A percentile compares a stretch with the other conserved stretches of the same genome.
phyloP scores from a whole-genome alignment of 92 coral and sea anemone genomes.

The Zoanthus gigantus region DNA sequence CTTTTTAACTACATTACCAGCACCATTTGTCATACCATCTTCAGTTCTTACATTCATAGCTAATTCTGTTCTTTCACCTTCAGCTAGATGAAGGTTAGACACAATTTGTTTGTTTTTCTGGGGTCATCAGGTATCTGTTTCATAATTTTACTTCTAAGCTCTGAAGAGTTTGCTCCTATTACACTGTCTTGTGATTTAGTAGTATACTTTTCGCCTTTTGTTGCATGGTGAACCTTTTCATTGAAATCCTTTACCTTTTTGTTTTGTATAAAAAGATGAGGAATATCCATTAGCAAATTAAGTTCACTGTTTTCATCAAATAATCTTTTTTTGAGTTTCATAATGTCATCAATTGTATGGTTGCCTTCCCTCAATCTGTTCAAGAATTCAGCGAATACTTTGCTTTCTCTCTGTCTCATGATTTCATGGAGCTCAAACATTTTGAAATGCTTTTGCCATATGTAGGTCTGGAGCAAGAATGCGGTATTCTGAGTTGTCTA shows the following conservation, averaged over 20 bases:
- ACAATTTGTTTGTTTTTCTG: no score
- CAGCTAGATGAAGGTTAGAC: no score
- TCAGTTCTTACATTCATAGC: no score
- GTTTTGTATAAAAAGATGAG: not conserved
- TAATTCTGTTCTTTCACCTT: no score
- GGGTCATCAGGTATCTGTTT: no score
- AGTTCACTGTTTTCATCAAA: slow-evolving; percentile 44
- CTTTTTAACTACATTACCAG: no score
- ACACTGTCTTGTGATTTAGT: not conserved
- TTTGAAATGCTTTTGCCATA: slow-evolving; percentile 27
- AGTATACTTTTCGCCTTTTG: not conserved
- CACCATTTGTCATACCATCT: no score
- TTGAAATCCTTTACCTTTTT: not conserved
- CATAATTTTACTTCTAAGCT: not conserved
- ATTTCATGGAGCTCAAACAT: slow-evolving; percentile 35
- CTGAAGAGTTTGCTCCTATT: not conserved
- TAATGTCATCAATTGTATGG: slow-evolving; percentile 32
- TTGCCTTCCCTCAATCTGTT: slow-evolving; percentile 14
- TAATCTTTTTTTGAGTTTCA: slow-evolving; percentile 24
- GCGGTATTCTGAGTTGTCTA: no score
- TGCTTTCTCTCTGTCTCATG: slow-evolving; percentile 56
- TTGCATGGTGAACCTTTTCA: not conserved
- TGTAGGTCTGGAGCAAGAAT: no score
- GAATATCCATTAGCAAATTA: not conserved
- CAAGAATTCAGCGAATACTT: slow-evolving; percentile 58